These are phyloP conservation scores for Hirudinaria manillensis DNA, from an alignment of 2,888 invertebrate species.

Conservation along the genomic window DNA sequence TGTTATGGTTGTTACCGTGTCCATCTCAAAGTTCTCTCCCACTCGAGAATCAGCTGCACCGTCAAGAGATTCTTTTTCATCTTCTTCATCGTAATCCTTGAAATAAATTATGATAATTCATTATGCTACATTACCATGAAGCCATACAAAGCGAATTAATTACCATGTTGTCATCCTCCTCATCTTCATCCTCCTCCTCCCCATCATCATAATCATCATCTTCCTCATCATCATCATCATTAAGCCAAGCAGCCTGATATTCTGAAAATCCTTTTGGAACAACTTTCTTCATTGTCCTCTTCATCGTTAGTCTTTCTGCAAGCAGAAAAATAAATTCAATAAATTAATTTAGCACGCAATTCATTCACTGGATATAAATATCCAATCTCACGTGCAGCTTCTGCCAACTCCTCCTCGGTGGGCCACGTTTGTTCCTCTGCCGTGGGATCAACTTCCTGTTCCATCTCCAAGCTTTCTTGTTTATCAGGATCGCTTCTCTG, in stretches of 20 bases:
- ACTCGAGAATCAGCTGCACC: constrained; percentile 21
- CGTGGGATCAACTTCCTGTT: constrained; percentile 81
- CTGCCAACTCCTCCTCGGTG: constrained; percentile 78
- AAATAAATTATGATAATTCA: no score
- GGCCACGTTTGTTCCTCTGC: constrained; percentile 91
- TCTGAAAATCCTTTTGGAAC: constrained; percentile 93
- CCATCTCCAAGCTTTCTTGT: constrained; percentile 67
- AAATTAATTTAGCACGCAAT: no score
- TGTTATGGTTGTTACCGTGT: constrained; percentile 17
- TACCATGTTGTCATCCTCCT: constrained; percentile 18
- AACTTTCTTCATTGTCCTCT: constrained; percentile 62
- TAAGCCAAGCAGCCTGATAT: constrained; percentile 79
- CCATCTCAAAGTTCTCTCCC: constrained; percentile 31
- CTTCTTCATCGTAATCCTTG: constrained; percentile 18
- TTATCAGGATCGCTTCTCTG: constrained; percentile 46
- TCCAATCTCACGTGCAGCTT: constrained; percentile 59
- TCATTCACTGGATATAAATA: not conserved
- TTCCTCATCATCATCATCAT: constrained; percentile 56
- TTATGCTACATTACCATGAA: no score
- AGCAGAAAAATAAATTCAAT: not conserved
- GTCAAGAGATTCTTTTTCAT: constrained; percentile 26
- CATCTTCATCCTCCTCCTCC: constrained; percentile 23
- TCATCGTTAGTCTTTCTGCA: not conserved
- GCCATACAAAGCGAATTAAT: no score
- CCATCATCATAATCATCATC: constrained; percentile 41